Evolutionary conservation across 2,113 vertebrate genomes (phyloP).

Genomic region (Hemiprocne comata): DNA sequence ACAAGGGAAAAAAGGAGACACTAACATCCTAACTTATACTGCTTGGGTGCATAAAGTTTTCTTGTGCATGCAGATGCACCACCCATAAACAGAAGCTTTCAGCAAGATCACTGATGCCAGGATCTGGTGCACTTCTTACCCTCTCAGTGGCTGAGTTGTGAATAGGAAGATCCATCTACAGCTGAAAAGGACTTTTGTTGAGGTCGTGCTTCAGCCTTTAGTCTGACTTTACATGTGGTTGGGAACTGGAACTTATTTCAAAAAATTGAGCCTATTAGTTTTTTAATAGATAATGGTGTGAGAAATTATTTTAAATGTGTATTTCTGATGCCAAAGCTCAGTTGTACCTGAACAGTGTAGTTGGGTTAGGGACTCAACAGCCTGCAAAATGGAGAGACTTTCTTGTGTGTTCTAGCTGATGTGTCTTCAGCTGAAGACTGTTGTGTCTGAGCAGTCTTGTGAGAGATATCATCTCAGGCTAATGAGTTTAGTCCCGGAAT

Average conservation of each 20-base stretch:
- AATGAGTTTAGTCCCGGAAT: neutral
- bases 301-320: neutral
- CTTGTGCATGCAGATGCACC: neutral
- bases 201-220: neutral
- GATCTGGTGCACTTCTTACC: neutral
- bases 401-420: neutral
- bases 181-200: neutral
- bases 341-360: neutral
- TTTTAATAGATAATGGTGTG: neutral
- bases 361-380: neutral
- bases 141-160: neutral
- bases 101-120: neutral
- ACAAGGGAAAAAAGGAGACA: neutral
- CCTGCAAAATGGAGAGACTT: neutral
- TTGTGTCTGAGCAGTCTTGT: neutral
- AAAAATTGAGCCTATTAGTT: neutral
- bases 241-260: accelerated
- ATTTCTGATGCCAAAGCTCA: neutral
- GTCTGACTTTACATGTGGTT: neutral
- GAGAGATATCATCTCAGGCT: neutral
- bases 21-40: neutral
- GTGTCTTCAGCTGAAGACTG: neutral
- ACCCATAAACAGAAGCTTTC: neutral
- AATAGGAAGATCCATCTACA: neutral
- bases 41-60: neutral